Evolutionary conservation across 2,113 vertebrate genomes (phyloP), one percentile per base, ranked within the genome.

Genomic region (Microtus oregoni): DNA sequence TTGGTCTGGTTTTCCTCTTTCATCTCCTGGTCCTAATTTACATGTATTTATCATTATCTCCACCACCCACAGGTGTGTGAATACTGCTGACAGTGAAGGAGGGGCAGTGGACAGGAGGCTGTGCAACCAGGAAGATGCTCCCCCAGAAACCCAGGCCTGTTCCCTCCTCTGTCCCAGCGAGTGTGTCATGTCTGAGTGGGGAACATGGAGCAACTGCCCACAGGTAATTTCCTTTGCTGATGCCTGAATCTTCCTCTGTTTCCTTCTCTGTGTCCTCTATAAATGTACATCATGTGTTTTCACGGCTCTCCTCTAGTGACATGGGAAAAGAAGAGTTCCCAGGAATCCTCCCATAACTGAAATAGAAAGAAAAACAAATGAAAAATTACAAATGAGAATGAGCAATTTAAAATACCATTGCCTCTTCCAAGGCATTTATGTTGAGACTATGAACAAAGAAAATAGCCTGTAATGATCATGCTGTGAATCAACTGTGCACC

Each of bases 151-250:
- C 41, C 99, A 99, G 96, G 98, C 99, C 82, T 99, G 99, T 92
- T 98, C 97, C 58, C 97, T 99, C 88, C 98, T 98, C 85, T 99
- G 99, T 92, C 99, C 99, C 87, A 98, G 92, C 32, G 99, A 99
- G 95, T 99, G 99, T 68, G 99, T 99, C 3, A 97, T 99, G 98
- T 99, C 99, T 28, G 98, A 98, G 30, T 99, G 99, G 99, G 99
- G 99, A 92, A 98, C 97, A 0, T 99, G 99, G 99, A 99, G 98
- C 98, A 96, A 67, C 7, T 99, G 99, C 96, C 98, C 99, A 0
- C 98, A 98, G 99, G 99, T 99, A 98, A 98, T 97, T 73, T 92
- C 13, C 14, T n/a, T 41, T 73, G 4, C 67, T 82, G 28, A 7
- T 61, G 17, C 17, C 32, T 0, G 38, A n/a, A 8, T 61, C 32